Conservation (phyloP, 2,888 invertebrate species). For the Drosophila rubida region DNA sequence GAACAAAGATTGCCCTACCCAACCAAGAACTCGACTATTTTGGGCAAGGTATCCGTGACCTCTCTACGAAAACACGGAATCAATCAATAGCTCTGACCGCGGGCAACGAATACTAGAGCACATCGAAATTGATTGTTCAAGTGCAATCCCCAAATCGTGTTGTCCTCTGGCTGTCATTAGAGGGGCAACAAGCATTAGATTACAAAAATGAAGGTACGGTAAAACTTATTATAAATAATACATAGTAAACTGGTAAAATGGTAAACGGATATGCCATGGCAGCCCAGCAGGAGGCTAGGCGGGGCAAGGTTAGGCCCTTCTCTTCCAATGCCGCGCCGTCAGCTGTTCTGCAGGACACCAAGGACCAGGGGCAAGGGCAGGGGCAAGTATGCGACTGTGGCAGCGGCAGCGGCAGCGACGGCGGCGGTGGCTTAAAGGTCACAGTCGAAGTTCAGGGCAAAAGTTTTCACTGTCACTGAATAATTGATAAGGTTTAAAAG, state of each 20-base stretch:
- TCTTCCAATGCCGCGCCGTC: slow-evolving; percentile 37
- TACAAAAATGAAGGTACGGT: slow-evolving; percentile 14
- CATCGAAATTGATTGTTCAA: slow-evolving; percentile 17
- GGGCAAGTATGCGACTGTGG: no score
- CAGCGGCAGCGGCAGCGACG: no score
- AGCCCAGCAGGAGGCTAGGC: background rate
- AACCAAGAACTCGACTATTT: background rate
- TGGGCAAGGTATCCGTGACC: slow-evolving; percentile 5
- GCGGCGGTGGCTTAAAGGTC: slow-evolving; percentile 60
- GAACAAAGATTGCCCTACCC: background rate
- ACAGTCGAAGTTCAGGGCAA: slow-evolving; percentile 69
- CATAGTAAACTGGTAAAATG: slow-evolving; percentile 27
- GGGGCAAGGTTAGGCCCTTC: slow-evolving; percentile 1
- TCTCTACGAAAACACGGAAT: slow-evolving; percentile 17
- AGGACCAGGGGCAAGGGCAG: slow-evolving; percentile 21
- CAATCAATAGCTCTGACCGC: slow-evolving; percentile 38
- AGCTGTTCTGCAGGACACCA: slow-evolving; percentile 52
- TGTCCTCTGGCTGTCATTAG: slow-evolving; percentile 39
- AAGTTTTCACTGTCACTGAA: slow-evolving; percentile 59
- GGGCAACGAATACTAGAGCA: background rate
- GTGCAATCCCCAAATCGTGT: slow-evolving; percentile 16
- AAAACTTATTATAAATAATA: slow-evolving; percentile 56
- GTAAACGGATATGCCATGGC: slow-evolving; percentile 24
- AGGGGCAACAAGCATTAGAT: slow-evolving; percentile 7
- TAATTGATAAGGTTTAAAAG: slow-evolving; percentile 68